Conservation (phyloP, 2,113 vertebrate genomes). For the Poicephalus gulielmi region DNA sequence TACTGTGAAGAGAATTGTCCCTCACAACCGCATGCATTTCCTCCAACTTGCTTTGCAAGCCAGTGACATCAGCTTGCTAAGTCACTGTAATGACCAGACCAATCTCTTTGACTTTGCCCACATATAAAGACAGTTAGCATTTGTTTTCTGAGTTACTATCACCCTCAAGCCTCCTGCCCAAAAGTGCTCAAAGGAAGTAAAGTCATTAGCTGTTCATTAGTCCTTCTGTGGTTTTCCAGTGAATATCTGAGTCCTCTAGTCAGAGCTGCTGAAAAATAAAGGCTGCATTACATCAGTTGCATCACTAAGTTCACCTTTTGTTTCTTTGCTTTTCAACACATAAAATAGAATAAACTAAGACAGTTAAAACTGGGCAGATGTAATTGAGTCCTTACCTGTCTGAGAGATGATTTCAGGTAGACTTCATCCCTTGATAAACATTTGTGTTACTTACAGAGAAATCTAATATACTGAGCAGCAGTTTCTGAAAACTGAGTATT, state of each 20-base stretch:
- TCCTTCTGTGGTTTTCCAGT: background rate
- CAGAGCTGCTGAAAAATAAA: background rate
- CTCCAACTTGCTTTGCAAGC: background rate
- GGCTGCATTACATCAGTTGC: background rate
- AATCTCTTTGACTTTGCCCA: background rate
- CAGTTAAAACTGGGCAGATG: background rate
- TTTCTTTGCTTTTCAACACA: background rate
- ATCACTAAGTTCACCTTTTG: background rate
- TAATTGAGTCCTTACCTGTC: background rate
- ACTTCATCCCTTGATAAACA: background rate
- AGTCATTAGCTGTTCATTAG: background rate
- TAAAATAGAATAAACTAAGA: background rate
- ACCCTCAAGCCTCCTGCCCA: background rate
- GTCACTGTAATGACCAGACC: background rate
- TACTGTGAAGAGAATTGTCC: background rate
- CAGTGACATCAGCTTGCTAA: background rate
- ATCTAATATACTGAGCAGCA: background rate
- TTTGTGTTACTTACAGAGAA: background rate
- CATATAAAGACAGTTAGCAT: background rate
- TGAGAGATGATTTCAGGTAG: background rate
- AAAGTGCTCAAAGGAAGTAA: background rate
- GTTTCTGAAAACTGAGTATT: background rate
- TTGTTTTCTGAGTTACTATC: background rate
- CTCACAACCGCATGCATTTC: background rate
- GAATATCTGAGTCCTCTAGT: background rate